These are phyloP conservation scores for Ciconia boyciana DNA, from an alignment of 2,113 vertebrate species.

Conservation along the genomic window DNA sequence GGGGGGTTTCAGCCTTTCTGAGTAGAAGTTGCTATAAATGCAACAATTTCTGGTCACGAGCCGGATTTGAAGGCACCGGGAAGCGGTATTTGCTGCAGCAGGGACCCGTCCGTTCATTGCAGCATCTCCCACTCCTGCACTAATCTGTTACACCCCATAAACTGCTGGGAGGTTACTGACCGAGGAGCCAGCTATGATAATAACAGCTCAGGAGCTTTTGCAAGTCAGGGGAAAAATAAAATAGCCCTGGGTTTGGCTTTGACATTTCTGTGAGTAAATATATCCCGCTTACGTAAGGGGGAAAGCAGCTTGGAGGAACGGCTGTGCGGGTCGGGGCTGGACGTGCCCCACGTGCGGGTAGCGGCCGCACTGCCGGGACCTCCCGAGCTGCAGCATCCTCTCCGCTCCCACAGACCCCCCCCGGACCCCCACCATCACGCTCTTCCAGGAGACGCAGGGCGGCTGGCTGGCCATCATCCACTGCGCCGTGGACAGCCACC, in stretches of 20 bases:
- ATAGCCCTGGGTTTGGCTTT: not conserved
- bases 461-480: constrained; percentile 52
- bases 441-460: constrained; percentile 64
- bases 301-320: not conserved
- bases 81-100: not conserved
- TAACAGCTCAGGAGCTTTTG: not conserved
- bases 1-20: fast-evolving
- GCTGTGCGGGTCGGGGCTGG: not conserved
- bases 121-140: not conserved
- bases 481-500: constrained; percentile 70
- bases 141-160: fast-evolving
- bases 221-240: not conserved
- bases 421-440: constrained; percentile 2
- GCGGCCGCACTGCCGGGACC: fast-evolving
- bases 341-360: not conserved
- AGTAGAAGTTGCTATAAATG: not conserved
- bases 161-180: not conserved
- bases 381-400: not conserved
- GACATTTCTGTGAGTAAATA: not conserved
- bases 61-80: fast-evolving
- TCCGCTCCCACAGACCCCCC: constrained; percentile 61
- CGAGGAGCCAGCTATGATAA: fast-evolving
- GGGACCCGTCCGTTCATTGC: fast-evolving
- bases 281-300: fast-evolving
- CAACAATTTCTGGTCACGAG: fast-evolving